A percentile compares a stretch with the other conserved stretches of the same genome.
Conservation (phyloP, 2,797 vertebrate species). For the Gymnothorax reevesii region DNA sequence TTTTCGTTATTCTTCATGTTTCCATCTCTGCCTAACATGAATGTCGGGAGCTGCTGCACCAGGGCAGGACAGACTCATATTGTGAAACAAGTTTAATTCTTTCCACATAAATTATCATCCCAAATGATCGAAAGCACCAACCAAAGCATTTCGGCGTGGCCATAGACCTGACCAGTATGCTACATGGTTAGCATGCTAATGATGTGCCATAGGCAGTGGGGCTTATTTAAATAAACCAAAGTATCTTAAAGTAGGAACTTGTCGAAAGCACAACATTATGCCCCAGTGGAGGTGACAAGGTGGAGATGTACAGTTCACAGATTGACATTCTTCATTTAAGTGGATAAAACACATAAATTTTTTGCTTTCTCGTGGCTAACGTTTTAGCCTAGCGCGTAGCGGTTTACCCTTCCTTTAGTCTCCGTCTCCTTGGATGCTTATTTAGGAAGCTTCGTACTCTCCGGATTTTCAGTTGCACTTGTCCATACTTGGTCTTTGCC, state of each 20-base stretch:
- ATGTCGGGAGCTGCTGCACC: background rate
- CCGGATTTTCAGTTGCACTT: background rate
- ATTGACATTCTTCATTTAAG: slow-evolving; percentile 54
- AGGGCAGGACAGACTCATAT: background rate
- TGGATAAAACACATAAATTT: slow-evolving; percentile 57
- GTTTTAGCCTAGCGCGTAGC: slow-evolving; percentile 53
- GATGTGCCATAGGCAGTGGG: slow-evolving; percentile 55
- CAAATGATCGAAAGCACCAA: slow-evolving; percentile 76
- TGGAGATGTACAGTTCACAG: slow-evolving; percentile 41
- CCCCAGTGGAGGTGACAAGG: slow-evolving; percentile 22
- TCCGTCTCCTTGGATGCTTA: background rate
- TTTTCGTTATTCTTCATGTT: too few relatives aligned
- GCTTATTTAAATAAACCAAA: slow-evolving; percentile 73
- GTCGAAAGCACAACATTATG: slow-evolving; percentile 56
- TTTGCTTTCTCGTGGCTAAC: slow-evolving; percentile 59
- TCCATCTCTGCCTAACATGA: background rate
- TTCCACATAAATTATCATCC: slow-evolving; percentile 43
- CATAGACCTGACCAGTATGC: slow-evolving; percentile 49
- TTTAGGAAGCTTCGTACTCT: background rate
- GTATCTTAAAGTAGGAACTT: slow-evolving; percentile 64
- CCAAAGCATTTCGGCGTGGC: slow-evolving; percentile 77
- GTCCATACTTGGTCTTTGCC: too few relatives aligned
- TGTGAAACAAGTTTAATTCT: background rate
- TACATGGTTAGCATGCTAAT: slow-evolving; percentile 46
- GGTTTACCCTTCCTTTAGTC: background rate